phyloP scores from a whole-genome alignment of 2,797 vertebrate species.

The Brotula barbata region DNA sequence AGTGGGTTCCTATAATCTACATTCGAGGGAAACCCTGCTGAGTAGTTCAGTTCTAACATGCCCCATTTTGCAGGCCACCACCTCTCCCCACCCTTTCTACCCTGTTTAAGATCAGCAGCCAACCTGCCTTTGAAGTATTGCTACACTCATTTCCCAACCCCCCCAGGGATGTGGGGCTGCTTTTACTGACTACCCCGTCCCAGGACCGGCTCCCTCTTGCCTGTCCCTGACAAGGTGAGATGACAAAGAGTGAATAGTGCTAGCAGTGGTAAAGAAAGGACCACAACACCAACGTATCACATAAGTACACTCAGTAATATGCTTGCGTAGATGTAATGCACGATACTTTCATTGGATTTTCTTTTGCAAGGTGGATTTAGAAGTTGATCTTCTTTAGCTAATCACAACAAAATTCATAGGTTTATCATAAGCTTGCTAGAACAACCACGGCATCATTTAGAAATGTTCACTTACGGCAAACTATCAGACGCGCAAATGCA shows the following conservation, averaged over 20 bases:
- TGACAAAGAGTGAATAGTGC: slow-evolving; percentile 50
- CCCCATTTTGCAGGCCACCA: slow-evolving; percentile 63
- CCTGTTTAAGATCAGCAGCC: slow-evolving; percentile 72
- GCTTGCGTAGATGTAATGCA: slow-evolving; percentile 11
- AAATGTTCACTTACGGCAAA: slow-evolving; percentile 38
- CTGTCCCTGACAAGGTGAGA: slow-evolving; percentile 65
- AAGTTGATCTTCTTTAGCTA: slow-evolving; percentile 46
- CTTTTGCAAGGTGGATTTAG: slow-evolving; percentile 19
- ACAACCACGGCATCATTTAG: slow-evolving; percentile 56
- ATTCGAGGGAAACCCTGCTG: slow-evolving; percentile 68
- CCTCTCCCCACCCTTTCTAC: slow-evolving; percentile 57
- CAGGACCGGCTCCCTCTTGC: slow-evolving; percentile 50
- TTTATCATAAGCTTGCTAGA: slow-evolving; percentile 51
- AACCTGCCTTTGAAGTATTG: slow-evolving; percentile 72
- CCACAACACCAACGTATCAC: slow-evolving; percentile 21
- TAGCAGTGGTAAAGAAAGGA: slow-evolving; percentile 45
- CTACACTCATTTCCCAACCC: slow-evolving; percentile 62
- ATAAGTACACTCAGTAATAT: background rate
- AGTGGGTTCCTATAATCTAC: slow-evolving; percentile 67
- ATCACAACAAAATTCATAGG: slow-evolving; percentile 31
- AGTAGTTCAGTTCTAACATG: slow-evolving; percentile 74
- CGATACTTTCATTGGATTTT: slow-evolving; percentile 13
- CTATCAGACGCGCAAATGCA: slow-evolving; percentile 10
- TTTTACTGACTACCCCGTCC: slow-evolving; percentile 64
- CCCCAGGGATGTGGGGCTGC: slow-evolving; percentile 55